Conservation (phyloP, 2,888 invertebrate genomes). For the Pristionchus fissidentatus region DNA sequence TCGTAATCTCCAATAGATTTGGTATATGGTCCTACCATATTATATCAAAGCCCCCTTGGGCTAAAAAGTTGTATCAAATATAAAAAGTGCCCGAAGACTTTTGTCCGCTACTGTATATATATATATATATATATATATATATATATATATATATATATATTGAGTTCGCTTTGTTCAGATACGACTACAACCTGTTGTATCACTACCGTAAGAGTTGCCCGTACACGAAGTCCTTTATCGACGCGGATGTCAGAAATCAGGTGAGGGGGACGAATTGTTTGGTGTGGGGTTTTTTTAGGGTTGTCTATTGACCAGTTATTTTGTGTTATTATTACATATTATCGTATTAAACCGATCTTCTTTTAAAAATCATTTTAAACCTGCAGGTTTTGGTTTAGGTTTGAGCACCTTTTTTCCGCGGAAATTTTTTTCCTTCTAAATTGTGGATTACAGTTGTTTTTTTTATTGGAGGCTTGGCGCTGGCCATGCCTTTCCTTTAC, state of each 20-base stretch:
- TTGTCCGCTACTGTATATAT: too few relatives aligned
- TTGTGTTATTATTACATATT: too few relatives aligned
- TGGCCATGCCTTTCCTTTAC: background rate
- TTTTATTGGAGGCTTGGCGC: background rate
- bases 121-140: constrained; percentile 40
- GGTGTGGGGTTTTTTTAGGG: background rate
- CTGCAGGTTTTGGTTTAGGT: background rate
- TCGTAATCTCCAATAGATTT: too few relatives aligned
- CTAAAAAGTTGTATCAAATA: too few relatives aligned
- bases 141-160: too few relatives aligned
- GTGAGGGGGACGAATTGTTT: background rate
- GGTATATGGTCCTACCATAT: too few relatives aligned
- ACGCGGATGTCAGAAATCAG: constrained; percentile 64
- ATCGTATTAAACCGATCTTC: background rate
- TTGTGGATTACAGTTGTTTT: too few relatives aligned
- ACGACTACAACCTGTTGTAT: constrained; percentile 73
- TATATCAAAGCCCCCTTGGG: too few relatives aligned
- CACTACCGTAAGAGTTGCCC: constrained; percentile 70
- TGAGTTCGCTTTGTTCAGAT: constrained; percentile 63
- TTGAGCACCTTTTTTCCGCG: too few relatives aligned
- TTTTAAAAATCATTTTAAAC: background rate
- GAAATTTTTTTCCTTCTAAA: too few relatives aligned
- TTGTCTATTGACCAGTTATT: too few relatives aligned
- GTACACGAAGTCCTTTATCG: constrained; percentile 66
- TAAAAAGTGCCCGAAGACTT: too few relatives aligned